Conservation (phyloP, 2,888 invertebrate genomes). For the Heliconius erato region DNA sequence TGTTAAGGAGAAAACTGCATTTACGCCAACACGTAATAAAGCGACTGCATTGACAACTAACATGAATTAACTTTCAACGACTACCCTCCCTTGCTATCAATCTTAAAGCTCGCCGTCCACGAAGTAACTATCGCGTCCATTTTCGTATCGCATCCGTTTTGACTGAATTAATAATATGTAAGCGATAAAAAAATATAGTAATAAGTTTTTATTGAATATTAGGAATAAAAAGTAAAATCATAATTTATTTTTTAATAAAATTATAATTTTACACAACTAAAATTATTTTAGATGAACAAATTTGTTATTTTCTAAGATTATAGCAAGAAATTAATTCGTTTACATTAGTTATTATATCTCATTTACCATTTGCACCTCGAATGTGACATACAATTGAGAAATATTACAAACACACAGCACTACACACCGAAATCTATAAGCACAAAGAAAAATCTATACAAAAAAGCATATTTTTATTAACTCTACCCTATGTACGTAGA, state of each 20-base stretch:
- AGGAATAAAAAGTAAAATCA: too few species aligned
- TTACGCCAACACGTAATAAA: constrained; percentile 77
- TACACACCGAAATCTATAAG: too few species aligned
- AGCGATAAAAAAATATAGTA: too few species aligned
- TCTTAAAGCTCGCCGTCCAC: constrained; percentile 52
- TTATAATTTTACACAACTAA: too few species aligned
- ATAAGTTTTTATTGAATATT: too few species aligned
- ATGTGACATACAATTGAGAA: neutral
- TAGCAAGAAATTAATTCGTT: neutral
- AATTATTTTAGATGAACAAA: too few species aligned
- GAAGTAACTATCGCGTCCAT: neutral
- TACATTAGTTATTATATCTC: too few species aligned
- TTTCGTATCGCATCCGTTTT: neutral
- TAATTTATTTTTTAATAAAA: too few species aligned
- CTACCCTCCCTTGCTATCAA: constrained; percentile 78
- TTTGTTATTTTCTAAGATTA: too few species aligned
- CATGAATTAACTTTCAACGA: constrained; percentile 83
- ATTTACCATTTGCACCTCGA: neutral
- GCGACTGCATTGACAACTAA: constrained; percentile 80
- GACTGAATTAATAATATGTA: neutral
- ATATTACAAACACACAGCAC: too few species aligned
- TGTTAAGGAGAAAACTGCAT: constrained; percentile 66
- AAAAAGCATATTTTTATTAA: neutral
- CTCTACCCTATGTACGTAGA: constrained; percentile 4
- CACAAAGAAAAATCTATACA: neutral